Base-by-base conservation (phyloP, 2,888 invertebrate species). In the Archips xylosteana region DNA sequence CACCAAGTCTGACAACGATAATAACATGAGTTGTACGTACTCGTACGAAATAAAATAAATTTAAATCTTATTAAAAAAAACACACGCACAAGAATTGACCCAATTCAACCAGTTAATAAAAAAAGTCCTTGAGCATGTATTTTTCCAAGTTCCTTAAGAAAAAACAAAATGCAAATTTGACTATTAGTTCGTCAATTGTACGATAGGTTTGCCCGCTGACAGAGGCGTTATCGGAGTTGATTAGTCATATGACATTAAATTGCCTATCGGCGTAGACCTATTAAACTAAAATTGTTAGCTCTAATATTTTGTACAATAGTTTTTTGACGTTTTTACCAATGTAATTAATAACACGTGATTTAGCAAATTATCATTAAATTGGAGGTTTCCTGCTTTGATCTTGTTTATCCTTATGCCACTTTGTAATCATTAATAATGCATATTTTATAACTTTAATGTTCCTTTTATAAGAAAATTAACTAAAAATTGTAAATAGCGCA, bases 201-300 rank as follows among this genome's bases (percentile, higher is more conserved):
- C 3, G 13, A 61, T 10, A n/a, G 42, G 61, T 15, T 61, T 39
- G 61, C 23, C 61, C 10, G 42, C 39, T 10, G 61, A n/a, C 15
- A 42, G 61, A 3, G 15, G 15, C n/a, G n/a, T n/a, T 36, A 8
- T 15, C 13, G 42, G n/a, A n/a, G 15, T 34, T 34, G 64, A 8
- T 49, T n/a, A 49, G 49, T 64, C 62, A 72, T 68, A n/a, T 63
- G 68, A 59, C 57, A 63, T 57, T 57, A 67, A 49, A 68, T 73
- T 68, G 62, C 57, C 63, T 32, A 59, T 57, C 49, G 63, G 63
- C 47, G 49, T 68, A 49, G 68, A 68, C 68, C 68, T 49, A n/a
- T 57, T 63, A 63, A 57, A 51, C 47, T 10, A 57, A 57, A 36
- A 15, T 42, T 60, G 8, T 32, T 32, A 36, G 5, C 3, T 36